A percentile compares a stretch with the other conserved stretches of the same genome.
Evolutionary conservation across 2,797 vertebrate species (phyloP).

Genomic region (Poecilia gillii): DNA sequence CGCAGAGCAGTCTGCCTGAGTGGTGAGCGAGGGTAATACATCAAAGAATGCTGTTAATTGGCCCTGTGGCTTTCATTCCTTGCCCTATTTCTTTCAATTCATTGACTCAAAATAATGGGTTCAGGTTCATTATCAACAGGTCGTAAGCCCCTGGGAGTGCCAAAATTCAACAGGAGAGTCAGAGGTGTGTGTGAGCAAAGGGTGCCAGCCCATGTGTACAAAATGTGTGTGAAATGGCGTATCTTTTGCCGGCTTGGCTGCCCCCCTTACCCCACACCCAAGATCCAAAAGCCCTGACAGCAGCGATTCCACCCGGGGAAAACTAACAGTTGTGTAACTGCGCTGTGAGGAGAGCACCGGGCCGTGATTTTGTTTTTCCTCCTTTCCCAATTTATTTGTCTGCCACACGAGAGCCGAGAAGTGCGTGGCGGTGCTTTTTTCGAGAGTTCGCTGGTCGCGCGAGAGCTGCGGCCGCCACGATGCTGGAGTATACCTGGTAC

Average conservation of each 20-base stretch:
- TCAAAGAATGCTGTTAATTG: conserved; percentile 99
- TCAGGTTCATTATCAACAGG: conserved; percentile 99
- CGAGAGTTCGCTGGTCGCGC: neutral
- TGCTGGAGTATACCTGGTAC: conserved; percentile 98
- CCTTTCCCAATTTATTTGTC: neutral
- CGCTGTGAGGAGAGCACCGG: conserved; percentile 69
- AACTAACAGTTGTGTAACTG: conserved; percentile 75
- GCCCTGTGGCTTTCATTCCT: conserved; percentile 99
- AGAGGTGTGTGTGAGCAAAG: conserved; percentile 49
- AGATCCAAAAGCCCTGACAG: conserved; percentile 76
- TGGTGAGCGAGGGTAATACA: conserved; percentile 93
- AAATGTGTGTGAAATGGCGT: conserved; percentile 70
- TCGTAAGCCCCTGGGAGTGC: conserved; percentile 91
- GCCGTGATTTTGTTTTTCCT: conserved; percentile 11
- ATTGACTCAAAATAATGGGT: conserved; percentile 99
- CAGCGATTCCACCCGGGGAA: conserved; percentile 76
- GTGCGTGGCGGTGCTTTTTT: neutral
- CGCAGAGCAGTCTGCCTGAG: conserved; percentile 93
- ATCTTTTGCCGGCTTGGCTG: conserved; percentile 72
- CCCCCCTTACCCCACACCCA: neutral
- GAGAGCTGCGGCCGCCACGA: conserved; percentile 71
- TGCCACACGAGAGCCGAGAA: conserved; percentile 7
- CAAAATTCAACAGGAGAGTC: conserved; percentile 89
- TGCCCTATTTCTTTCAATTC: conserved; percentile 99
- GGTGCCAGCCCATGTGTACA: conserved; percentile 54